These are phyloP conservation scores for Harlomillsia oculata DNA, from an alignment of 1,140 invertebrate genomes.

Conservation along the genomic window DNA sequence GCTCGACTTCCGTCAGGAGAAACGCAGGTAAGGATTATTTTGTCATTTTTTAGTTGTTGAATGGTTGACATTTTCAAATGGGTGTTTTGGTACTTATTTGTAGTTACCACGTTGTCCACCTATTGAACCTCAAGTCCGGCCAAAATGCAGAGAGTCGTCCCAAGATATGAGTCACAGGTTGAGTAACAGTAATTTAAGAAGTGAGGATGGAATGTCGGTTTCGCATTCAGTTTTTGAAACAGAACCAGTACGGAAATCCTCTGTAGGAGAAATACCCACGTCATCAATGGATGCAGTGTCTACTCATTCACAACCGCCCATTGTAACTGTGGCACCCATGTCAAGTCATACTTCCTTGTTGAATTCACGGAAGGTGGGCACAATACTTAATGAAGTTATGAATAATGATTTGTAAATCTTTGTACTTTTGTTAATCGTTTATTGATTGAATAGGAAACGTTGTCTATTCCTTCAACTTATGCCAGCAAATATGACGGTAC, in stretches of 20 bases:
- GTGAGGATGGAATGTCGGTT: too few relatives aligned
- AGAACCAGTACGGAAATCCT: neutral
- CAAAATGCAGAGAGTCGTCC: too few relatives aligned
- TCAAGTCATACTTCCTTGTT: constrained; percentile 18
- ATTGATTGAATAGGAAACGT: constrained; percentile 2
- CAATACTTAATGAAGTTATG: neutral
- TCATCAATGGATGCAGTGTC: neutral
- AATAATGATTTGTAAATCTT: neutral
- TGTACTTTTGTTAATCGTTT: neutral
- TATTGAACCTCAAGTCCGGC: constrained; percentile 18
- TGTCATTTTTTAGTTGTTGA: neutral
- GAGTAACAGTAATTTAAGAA: too few relatives aligned
- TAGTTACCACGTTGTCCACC: constrained; percentile 35
- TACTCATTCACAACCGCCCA: constrained; percentile 18
- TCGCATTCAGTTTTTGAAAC: too few relatives aligned
- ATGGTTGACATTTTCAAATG: neutral
- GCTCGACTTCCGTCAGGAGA: constrained; percentile 69
- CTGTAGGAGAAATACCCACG: neutral
- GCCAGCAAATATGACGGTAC: constrained; percentile 12
- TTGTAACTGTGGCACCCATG: constrained; percentile 34
- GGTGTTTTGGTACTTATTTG: neutral
- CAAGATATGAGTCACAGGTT: too few relatives aligned
- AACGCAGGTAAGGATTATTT: constrained; percentile 38
- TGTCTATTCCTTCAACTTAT: constrained; percentile 12
- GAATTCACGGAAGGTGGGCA: constrained; percentile 6